These are phyloP conservation scores for Lagopus muta DNA, from an alignment of 2,113 vertebrate genomes.

Conservation along the genomic window DNA sequence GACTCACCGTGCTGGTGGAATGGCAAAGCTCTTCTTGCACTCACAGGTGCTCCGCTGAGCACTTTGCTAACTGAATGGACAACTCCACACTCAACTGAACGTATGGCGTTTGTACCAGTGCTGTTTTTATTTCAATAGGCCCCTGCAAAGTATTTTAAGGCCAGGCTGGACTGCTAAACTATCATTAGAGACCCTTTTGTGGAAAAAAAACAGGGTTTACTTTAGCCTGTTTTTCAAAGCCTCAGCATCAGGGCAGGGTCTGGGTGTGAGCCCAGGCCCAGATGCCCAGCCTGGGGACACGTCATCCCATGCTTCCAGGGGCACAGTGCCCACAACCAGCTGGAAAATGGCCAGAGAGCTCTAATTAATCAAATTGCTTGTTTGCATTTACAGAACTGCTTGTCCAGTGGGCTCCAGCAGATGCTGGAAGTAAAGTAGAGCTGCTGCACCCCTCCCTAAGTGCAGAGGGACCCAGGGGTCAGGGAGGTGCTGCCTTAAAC, in stretches of 20 bases:
- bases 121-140: background rate
- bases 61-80: background rate
- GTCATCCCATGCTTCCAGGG: background rate
- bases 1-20: background rate
- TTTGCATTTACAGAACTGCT: background rate
- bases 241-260: background rate
- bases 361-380: background rate
- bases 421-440: background rate
- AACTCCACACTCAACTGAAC: background rate
- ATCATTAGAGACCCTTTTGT: background rate
- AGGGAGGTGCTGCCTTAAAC: background rate
- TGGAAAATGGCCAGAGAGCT: conserved; percentile 18
- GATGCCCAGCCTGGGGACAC: background rate
- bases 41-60: conserved; percentile 11
- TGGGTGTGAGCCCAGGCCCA: background rate
- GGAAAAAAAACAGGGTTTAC: background rate
- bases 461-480: background rate
- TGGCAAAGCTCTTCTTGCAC: background rate
- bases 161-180: background rate
- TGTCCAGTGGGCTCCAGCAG: background rate
- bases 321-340: background rate
- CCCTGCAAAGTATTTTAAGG: conserved; percentile 33
- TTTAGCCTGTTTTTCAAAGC: background rate
- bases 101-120: background rate
- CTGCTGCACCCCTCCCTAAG: background rate